phyloP scores from a whole-genome alignment of 23 tunicate genomes.

The Ascidia mentula region DNA sequence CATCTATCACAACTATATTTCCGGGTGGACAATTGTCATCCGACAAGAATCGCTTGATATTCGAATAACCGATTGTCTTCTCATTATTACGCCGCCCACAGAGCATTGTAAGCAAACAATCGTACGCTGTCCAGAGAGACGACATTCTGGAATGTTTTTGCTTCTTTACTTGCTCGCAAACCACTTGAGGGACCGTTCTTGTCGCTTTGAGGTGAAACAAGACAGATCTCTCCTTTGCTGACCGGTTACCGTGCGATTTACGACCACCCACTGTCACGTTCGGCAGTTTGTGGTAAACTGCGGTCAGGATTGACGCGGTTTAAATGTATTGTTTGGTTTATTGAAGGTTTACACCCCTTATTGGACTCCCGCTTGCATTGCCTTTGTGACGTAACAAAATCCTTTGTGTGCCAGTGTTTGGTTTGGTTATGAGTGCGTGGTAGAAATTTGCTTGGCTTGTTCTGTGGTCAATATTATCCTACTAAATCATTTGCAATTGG shows the following conservation, averaged over 20 bases:
- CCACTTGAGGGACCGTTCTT: slow-evolving; percentile 6
- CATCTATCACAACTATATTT: not conserved
- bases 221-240: not conserved
- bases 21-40: too few relatives aligned
- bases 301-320: not conserved
- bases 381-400: too few relatives aligned
- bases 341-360: too few relatives aligned
- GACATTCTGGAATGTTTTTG: not conserved
- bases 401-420: too few relatives aligned
- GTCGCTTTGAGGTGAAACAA: not conserved
- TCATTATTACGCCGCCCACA: slow-evolving; percentile 12
- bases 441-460: too few relatives aligned
- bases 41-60: not conserved
- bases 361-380: too few relatives aligned
- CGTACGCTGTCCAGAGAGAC: not conserved
- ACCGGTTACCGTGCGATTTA: not conserved
- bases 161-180: not conserved
- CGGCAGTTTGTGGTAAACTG: not conserved
- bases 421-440: too few relatives aligned
- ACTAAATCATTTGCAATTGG: too few relatives aligned
- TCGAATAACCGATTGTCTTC: not conserved
- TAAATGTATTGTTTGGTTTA: too few relatives aligned
- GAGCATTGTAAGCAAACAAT: slow-evolving; percentile 1
- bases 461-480: too few relatives aligned
- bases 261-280: slow-evolving; percentile 1